phyloP scores from a whole-genome alignment of 2,888 invertebrate genomes.

The Lydus trimaculatus region DNA sequence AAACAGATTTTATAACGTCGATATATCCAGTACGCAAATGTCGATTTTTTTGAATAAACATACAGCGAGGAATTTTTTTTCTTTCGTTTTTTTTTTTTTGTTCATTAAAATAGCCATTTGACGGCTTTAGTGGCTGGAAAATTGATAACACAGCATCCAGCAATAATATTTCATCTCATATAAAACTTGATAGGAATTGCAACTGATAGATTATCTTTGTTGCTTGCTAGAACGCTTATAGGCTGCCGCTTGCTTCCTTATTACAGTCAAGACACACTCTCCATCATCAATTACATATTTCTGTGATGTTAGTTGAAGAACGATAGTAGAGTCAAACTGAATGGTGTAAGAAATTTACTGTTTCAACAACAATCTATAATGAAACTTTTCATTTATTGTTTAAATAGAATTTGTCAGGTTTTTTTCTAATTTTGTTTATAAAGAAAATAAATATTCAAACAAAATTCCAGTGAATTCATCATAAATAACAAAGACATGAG shows the following conservation, averaged over 20 bases:
- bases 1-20: too few species aligned
- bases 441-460: neutral
- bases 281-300: slow-evolving; percentile 4
- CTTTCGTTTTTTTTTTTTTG: neutral
- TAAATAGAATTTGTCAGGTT: neutral
- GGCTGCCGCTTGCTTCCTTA: neutral
- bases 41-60: neutral
- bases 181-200: slow-evolving; percentile 2
- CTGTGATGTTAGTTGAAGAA: neutral
- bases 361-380: neutral
- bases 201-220: slow-evolving; percentile 6
- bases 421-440: neutral
- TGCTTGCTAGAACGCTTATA: neutral
- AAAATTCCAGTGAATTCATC: neutral
- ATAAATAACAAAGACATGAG: neutral
- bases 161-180: slow-evolving; percentile 7
- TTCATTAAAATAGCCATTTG: neutral
- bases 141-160: neutral
- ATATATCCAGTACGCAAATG: neutral
- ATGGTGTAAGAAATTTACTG: neutral
- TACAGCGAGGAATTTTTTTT: neutral
- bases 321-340: neutral
- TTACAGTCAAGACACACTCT: neutral
- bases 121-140: neutral
- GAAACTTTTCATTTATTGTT: neutral